A percentile compares a stretch with the other conserved stretches of the same genome.
Conservation (phyloP, 2,113 vertebrate species). For the Caranx melampygus region DNA sequence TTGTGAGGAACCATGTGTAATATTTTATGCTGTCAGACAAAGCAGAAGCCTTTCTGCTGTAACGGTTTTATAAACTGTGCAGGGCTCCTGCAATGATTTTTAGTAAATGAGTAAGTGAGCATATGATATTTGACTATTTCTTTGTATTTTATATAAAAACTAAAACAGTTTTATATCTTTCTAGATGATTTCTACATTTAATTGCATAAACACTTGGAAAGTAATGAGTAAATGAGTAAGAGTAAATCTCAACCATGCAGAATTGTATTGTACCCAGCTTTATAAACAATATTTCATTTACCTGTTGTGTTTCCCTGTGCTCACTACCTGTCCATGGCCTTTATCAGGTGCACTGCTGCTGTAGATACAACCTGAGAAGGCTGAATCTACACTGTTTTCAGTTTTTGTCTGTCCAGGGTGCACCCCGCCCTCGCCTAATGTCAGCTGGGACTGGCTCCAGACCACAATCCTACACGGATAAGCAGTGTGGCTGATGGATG, state of each 20-base stretch:
- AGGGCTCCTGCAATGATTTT: background rate
- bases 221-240: background rate
- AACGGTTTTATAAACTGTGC: background rate
- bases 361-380: background rate
- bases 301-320: background rate
- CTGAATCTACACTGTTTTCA: background rate
- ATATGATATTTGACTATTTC: background rate
- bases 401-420: no score
- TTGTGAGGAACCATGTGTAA: background rate
- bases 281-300: background rate
- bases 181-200: background rate
- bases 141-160: background rate
- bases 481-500: no score
- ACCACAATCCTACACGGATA: no score
- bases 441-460: no score
- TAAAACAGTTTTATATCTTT: background rate
- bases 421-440: no score
- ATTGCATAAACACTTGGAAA: background rate
- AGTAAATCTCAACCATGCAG: background rate
- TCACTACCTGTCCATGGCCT: background rate
- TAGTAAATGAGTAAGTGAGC: background rate
- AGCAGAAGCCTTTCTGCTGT: no score
- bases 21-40: background rate
- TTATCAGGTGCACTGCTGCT: background rate
- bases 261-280: background rate